phyloP scores from a whole-genome alignment of 2,888 invertebrate species.

The Dascillus cervinus region DNA sequence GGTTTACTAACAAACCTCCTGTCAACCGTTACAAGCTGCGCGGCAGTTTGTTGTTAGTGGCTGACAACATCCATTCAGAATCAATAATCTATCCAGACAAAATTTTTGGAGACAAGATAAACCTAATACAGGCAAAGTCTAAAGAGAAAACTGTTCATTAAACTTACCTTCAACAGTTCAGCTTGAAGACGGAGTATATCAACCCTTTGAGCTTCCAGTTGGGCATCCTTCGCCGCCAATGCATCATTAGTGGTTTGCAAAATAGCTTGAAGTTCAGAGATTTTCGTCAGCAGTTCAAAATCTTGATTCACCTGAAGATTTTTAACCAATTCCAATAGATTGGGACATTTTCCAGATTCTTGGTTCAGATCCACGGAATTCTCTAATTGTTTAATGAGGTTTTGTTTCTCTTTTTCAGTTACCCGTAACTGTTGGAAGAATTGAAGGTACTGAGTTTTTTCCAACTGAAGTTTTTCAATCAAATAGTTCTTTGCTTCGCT shows the following conservation, averaged over 20 bases:
- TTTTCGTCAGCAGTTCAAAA: slow-evolving; percentile 13
- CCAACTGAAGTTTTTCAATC: slow-evolving; percentile 16
- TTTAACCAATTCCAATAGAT: slow-evolving; percentile 19
- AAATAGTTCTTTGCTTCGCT: slow-evolving; percentile 1
- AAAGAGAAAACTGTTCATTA: background rate
- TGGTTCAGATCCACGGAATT: slow-evolving; percentile 12
- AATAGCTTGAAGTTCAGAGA: slow-evolving; percentile 18
- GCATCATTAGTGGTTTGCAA: slow-evolving; percentile 12
- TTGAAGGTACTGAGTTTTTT: slow-evolving; percentile 18
- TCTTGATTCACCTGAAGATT: slow-evolving; percentile 11
- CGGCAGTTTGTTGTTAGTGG: no score
- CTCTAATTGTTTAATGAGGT: slow-evolving; percentile 34
- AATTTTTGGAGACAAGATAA: no score
- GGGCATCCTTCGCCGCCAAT: slow-evolving; percentile 16
- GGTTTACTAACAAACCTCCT: no score
- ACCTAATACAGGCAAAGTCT: no score
- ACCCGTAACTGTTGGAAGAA: slow-evolving; percentile 21
- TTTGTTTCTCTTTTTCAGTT: slow-evolving; percentile 33
- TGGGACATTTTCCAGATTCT: slow-evolving; percentile 16
- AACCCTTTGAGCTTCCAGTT: slow-evolving; percentile 16
- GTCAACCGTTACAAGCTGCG: no score
- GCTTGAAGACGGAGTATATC: slow-evolving; percentile 18
- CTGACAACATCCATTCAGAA: no score
- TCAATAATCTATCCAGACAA: no score
- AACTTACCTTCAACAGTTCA: slow-evolving; percentile 13